These are phyloP conservation scores for Pomacea maculata DNA, from an alignment of 1,140 invertebrate species.

Conservation along the genomic window DNA sequence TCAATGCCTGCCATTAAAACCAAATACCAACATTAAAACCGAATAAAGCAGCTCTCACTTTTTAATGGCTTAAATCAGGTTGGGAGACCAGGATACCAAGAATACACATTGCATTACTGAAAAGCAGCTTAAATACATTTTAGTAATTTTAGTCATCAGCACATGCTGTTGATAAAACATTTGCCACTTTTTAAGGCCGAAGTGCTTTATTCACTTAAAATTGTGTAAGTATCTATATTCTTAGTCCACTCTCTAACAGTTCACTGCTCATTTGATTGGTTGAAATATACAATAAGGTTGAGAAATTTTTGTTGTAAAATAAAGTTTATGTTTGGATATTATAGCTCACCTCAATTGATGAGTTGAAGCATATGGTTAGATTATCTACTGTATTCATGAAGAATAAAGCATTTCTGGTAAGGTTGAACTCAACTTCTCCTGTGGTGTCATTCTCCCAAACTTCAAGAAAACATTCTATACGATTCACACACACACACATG, in stretches of 20 bases:
- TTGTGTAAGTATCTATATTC: too few species aligned
- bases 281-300: too few species aligned
- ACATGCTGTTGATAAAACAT: background rate
- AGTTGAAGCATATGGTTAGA: slow-evolving; percentile 16
- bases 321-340: background rate
- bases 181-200: background rate
- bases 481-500: background rate
- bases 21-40: too few species aligned
- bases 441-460: slow-evolving; percentile 19
- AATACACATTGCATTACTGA: too few species aligned
- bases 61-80: too few species aligned
- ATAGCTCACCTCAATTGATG: slow-evolving; percentile 14
- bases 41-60: too few species aligned
- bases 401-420: slow-evolving; percentile 16
- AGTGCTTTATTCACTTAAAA: background rate
- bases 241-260: background rate
- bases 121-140: background rate
- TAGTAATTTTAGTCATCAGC: background rate
- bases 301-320: background rate
- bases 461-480: slow-evolving; percentile 28
- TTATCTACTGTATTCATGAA: slow-evolving; percentile 14
- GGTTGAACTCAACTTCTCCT: slow-evolving; percentile 25
- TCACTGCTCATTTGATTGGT: background rate
- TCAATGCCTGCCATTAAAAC: too few species aligned
- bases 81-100: too few species aligned